A percentile compares a stretch with the other conserved stretches of the same genome.
phyloP scores from a whole-genome alignment of 2,797 vertebrate species.

The Mionectes olivaceus region DNA sequence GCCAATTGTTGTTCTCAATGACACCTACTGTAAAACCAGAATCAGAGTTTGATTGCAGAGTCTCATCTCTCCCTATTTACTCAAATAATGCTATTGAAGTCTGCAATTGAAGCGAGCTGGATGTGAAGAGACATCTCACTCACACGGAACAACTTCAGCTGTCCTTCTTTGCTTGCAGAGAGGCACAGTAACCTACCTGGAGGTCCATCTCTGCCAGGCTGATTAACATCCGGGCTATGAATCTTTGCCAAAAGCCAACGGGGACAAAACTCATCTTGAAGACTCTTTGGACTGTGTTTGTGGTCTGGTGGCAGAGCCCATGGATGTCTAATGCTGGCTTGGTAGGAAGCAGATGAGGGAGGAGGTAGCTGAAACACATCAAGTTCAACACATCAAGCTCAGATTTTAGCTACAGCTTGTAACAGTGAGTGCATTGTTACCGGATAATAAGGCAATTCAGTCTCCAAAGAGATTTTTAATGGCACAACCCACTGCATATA shows the following conservation, averaged over 20 bases:
- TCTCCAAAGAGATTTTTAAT: slow-evolving; percentile 62
- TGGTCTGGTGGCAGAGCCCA: slow-evolving; percentile 82
- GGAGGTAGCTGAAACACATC: slow-evolving; percentile 87
- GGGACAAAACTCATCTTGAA: slow-evolving; percentile 99
- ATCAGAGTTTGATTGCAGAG: not conserved
- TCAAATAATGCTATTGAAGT: not conserved
- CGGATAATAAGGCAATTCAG: slow-evolving; percentile 19
- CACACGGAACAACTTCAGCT: not conserved
- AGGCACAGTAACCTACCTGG: slow-evolving; percentile 81
- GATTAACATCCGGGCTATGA: slow-evolving; percentile 97
- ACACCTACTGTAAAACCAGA: slow-evolving; percentile 9
- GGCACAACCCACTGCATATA: slow-evolving; percentile 43
- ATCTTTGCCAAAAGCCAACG: slow-evolving; percentile 96
- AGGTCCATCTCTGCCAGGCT: slow-evolving; percentile 96
- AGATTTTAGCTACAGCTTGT: not conserved
- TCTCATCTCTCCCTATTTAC: not conserved
- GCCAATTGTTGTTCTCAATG: not conserved
- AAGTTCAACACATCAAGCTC: not conserved
- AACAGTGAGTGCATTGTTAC: slow-evolving; percentile 21
- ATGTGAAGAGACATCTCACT: not conserved
- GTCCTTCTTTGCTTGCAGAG: not conserved
- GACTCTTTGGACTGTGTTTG: slow-evolving; percentile 91
- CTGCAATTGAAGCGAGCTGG: not conserved
- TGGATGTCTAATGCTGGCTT: slow-evolving; percentile 94
- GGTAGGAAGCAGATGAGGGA: slow-evolving; percentile 94